Percentiles rank a stretch among this genome's conserved stretches.
Conservation (phyloP, 2,797 vertebrate species). For the Glyptemys insculpta region DNA sequence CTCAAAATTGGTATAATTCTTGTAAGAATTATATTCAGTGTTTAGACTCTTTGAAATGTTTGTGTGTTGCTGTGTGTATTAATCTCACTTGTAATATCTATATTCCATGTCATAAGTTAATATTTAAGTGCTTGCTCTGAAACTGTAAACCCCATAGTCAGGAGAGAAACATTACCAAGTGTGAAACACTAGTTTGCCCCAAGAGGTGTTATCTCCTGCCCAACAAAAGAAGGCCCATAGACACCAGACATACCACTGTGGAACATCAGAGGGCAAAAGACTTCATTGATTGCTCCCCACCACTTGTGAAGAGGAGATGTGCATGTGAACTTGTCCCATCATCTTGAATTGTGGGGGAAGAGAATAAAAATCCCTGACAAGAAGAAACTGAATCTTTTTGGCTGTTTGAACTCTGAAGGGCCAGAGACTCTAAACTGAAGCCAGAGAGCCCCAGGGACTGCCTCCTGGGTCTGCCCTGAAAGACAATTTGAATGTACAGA, state of each 20-base stretch:
- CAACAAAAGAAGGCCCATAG: not conserved
- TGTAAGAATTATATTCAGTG: not conserved
- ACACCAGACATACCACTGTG: not conserved
- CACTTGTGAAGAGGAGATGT: too few relatives aligned
- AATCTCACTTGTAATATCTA: not conserved
- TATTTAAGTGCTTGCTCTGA: not conserved
- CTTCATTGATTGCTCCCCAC: too few relatives aligned
- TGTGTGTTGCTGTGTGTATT: not conserved
- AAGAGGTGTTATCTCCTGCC: not conserved
- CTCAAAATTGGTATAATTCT: not conserved
- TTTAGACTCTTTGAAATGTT: not conserved
- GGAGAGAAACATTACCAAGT: not conserved
- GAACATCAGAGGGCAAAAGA: not conserved
- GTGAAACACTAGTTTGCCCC: not conserved
- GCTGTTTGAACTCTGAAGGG: too few relatives aligned
- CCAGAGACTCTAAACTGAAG: too few relatives aligned
- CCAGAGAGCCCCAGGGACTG: too few relatives aligned
- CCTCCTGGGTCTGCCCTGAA: too few relatives aligned
- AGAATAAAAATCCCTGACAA: too few relatives aligned
- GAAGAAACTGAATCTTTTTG: too few relatives aligned
- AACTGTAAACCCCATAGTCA: not conserved
- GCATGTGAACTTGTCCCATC: too few relatives aligned
- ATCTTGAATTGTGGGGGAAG: too few relatives aligned
- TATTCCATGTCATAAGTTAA: not conserved
- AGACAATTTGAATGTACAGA: too few relatives aligned